These are phyloP conservation scores for Resseliella maxima DNA, from an alignment of 2,888 invertebrate genomes.

Conservation along the genomic window DNA sequence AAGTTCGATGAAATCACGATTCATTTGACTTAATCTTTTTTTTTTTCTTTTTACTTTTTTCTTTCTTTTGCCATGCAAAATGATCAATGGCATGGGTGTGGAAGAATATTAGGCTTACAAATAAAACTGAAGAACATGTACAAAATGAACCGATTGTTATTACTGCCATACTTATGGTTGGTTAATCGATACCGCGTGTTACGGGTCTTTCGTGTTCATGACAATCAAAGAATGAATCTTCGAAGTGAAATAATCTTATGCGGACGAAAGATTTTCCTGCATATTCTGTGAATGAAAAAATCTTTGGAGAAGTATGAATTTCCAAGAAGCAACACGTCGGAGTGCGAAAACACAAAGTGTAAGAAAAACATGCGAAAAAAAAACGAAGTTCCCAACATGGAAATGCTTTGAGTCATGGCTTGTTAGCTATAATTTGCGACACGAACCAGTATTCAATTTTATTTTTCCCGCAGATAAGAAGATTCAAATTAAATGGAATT, in stretches of 20 bases:
- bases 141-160: constrained; percentile 10
- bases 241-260: too few relatives aligned
- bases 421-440: constrained; percentile 44
- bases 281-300: background rate
- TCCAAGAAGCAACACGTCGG: background rate
- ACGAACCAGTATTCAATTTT: background rate
- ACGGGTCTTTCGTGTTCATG: background rate
- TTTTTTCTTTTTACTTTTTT: background rate
- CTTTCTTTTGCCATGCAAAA: background rate
- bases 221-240: too few relatives aligned
- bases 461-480: background rate
- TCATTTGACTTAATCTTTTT: too few relatives aligned
- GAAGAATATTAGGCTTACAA: background rate
- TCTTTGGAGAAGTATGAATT: background rate
- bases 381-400: background rate
- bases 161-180: background rate
- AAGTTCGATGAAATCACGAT: constrained; percentile 44
- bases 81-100: background rate
- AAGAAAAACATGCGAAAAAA: background rate
- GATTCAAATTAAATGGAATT: background rate
- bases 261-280: too few relatives aligned
- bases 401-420: constrained; percentile 15
- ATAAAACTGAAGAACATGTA: background rate
- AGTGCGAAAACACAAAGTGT: background rate
- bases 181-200: constrained; percentile 31